Base-by-base conservation (phyloP, 2,113 vertebrate species). In the Clarias batrachus region DNA sequence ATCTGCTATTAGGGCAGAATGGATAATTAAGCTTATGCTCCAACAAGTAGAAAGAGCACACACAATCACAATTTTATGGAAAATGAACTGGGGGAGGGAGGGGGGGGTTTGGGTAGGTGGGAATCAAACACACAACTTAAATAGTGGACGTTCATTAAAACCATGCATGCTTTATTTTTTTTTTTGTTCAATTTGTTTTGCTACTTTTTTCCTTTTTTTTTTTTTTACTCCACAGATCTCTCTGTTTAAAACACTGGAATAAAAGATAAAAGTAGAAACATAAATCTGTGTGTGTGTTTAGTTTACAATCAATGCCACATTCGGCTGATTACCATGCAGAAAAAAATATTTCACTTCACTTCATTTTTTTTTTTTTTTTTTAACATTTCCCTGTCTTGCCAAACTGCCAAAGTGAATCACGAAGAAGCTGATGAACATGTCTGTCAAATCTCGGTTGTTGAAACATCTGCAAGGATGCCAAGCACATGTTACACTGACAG, bases 381-480 rank as follows among this genome's bases (percentile, higher is more conserved):
- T 30, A 7, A 71, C 65, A n/a, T 52, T 82, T 70, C 62, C 68
- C 63, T 63, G 23, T 87, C 30, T 52, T 78, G 66, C 83, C 65
- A 85, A 89, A 81, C 79, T 78, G 82, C 48, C 87, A 85, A 57
- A 65, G 30, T 56, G 70, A 85, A 83, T 70, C 30, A 19, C 68
- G 27, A 63, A 76, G 82, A 66, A 65, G 82, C 54, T 89, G 86
- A 88, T 82, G 62, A 89, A 85, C 76, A 65, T 27, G 27, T 60
- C 63, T 86, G 71, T 81, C 86, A 78, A 66, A 81, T 71, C 78
- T 81, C 56, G 81, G 81, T 84, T 85, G 81, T 71, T 81, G 70
- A 84, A 89, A 88, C 90, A 90, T 82, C 80, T 89, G 87, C 84
- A 91, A 89, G 59, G 33, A 60, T 88, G 86, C 62, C 27, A 30